Evolutionary conservation across 2,888 invertebrate species (phyloP).

Genomic region (Parapristionchus giblindavisi): DNA sequence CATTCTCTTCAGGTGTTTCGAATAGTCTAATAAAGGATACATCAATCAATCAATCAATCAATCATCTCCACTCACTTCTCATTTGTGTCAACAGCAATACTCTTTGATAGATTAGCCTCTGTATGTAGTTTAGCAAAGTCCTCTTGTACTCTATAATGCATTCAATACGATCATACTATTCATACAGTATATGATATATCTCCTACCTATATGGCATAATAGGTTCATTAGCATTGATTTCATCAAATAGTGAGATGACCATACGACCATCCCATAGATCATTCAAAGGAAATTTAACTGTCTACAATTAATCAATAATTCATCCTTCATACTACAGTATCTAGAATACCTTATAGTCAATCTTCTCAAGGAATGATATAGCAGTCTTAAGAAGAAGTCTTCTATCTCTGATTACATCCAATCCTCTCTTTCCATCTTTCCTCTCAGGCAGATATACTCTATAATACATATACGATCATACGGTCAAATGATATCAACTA

Average conservation of each 20-base stretch:
- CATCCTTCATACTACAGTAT: not conserved
- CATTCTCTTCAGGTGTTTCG: slow-evolving; percentile 14
- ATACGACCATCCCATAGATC: slow-evolving; percentile 69
- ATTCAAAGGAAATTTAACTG: slow-evolving; percentile 45
- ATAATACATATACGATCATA: not conserved
- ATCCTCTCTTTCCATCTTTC: slow-evolving; percentile 50
- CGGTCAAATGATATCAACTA: too few relatives aligned
- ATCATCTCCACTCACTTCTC: slow-evolving; percentile 44
- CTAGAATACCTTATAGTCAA: slow-evolving; percentile 43
- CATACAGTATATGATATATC: not conserved
- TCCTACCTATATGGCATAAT: slow-evolving; percentile 35
- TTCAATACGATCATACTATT: not conserved
- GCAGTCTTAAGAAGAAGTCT: slow-evolving; percentile 55
- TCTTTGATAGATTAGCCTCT: slow-evolving; percentile 55
- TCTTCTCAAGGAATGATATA: slow-evolving; percentile 48
- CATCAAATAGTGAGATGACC: slow-evolving; percentile 59
- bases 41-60: not conserved
- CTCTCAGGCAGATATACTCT: slow-evolving; percentile 48
- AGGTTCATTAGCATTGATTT: slow-evolving; percentile 47
- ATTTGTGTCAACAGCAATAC: slow-evolving; percentile 62
- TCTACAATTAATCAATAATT: slow-evolving; percentile 14
- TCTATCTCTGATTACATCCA: slow-evolving; percentile 50
- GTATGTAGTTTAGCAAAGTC: slow-evolving; percentile 62
- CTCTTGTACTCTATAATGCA: slow-evolving; percentile 64
- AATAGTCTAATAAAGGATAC: slow-evolving; percentile 12